Evolutionary conservation across 2,888 invertebrate genomes (phyloP).

Genomic region (Seira ritae): DNA sequence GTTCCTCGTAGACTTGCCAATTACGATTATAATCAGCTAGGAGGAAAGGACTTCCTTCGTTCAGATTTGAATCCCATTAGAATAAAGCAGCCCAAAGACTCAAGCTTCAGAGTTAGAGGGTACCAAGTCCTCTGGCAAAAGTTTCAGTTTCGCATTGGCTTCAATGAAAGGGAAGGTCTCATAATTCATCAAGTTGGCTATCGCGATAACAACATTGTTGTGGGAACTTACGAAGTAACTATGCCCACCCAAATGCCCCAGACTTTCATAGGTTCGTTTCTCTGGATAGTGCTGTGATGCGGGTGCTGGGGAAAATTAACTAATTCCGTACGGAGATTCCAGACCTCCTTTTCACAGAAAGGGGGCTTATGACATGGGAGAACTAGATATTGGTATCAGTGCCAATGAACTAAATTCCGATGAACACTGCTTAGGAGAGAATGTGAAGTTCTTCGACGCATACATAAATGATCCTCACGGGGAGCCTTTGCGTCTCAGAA

Average conservation of each 20-base stretch:
- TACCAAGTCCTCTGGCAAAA: constrained; percentile 69
- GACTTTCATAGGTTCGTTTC: no score
- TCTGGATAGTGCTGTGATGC: no score
- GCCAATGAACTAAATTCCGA: constrained; percentile 38
- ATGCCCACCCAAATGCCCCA: no score
- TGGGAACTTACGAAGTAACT: no score
- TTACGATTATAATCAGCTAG: constrained; percentile 23
- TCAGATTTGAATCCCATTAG: constrained; percentile 61
- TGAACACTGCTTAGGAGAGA: constrained; percentile 48
- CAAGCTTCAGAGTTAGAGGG: constrained; percentile 62
- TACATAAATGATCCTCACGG: constrained; percentile 39
- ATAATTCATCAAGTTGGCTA: constrained; percentile 55
- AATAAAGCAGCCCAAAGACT: constrained; percentile 52
- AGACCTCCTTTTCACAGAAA: constrained; percentile 56
- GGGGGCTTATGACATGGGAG: constrained; percentile 54
- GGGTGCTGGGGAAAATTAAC: background rate
- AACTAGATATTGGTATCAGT: constrained; percentile 45
- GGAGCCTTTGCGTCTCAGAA: background rate
- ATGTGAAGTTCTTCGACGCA: constrained; percentile 42
- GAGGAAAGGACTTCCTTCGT: constrained; percentile 31
- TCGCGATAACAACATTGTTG: constrained; percentile 30
- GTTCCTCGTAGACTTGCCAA: constrained; percentile 18
- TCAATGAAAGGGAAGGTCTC: constrained; percentile 53
- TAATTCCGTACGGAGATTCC: constrained; percentile 62
- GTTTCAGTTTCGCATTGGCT: constrained; percentile 67